These are phyloP conservation scores for Takifugu flavidus DNA, from an alignment of 2,113 vertebrate genomes.

Conservation along the genomic window DNA sequence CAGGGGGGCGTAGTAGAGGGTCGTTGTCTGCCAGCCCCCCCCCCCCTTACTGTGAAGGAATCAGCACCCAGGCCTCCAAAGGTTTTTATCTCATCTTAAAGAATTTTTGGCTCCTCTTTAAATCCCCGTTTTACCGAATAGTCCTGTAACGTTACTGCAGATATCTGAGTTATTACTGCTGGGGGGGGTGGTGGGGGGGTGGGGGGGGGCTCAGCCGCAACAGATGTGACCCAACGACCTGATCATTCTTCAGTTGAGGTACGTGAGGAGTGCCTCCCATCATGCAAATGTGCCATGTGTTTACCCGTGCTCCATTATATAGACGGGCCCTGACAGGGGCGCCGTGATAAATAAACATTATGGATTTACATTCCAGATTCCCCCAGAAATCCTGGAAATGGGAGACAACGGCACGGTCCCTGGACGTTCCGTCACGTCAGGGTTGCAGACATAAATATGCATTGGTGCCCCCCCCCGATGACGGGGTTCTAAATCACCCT, in stretches of 20 bases:
- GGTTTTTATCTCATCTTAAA: too few relatives aligned
- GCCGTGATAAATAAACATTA: slow-evolving; percentile 3
- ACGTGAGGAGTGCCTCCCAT: slow-evolving; percentile 5
- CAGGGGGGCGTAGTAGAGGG: too few relatives aligned
- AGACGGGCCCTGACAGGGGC: neutral
- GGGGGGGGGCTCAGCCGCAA: neutral
- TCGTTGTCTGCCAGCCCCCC: too few relatives aligned
- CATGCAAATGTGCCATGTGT: slow-evolving; percentile 31
- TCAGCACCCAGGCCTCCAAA: too few relatives aligned
- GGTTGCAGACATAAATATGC: slow-evolving; percentile 17
- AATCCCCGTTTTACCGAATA: too few relatives aligned
- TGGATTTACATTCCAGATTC: neutral
- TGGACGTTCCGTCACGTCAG: neutral
- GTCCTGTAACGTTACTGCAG: too few relatives aligned
- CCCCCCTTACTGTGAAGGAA: too few relatives aligned
- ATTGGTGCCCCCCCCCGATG: slow-evolving; percentile 15
- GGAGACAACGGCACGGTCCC: too few relatives aligned
- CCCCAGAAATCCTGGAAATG: neutral
- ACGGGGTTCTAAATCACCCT: slow-evolving; percentile 44
- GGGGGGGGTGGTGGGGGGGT: too few relatives aligned
- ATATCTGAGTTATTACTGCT: too few relatives aligned
- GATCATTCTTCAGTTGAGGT: slow-evolving; percentile 15
- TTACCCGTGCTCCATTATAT: slow-evolving; percentile 1
- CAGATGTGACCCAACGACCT: slow-evolving; percentile 22
- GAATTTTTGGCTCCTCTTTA: too few relatives aligned